Percentiles rank a stretch among this genome's conserved stretches.
Conservation (phyloP, 2,888 invertebrate species). For the Rugalucina vietnamica region DNA sequence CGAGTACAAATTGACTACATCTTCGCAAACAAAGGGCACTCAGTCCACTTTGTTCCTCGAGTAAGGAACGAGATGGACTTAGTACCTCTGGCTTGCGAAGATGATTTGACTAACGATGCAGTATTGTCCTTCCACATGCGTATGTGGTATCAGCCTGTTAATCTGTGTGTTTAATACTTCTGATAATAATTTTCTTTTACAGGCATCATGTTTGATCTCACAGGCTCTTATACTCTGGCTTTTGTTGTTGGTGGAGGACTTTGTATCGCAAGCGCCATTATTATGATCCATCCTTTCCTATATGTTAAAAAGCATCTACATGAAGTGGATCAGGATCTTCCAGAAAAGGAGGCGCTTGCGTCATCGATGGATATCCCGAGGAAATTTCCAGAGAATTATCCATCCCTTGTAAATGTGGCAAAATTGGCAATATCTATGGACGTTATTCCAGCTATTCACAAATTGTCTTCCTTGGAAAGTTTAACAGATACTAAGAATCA, state of each 20-base stretch:
- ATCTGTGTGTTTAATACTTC: too few relatives aligned
- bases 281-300: constrained; percentile 60
- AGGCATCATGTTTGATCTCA: constrained; percentile 66
- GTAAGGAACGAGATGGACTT: too few relatives aligned
- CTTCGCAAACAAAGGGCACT: too few relatives aligned
- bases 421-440: constrained; percentile 51
- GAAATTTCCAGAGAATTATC: neutral
- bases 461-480: constrained; percentile 34
- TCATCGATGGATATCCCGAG: constrained; percentile 36
- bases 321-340: constrained; percentile 16
- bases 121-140: too few relatives aligned
- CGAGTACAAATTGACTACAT: too few relatives aligned
- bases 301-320: constrained; percentile 45
- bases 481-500: constrained; percentile 22
- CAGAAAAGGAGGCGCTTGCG: constrained; percentile 41
- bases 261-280: constrained; percentile 50
- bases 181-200: constrained; percentile 27
- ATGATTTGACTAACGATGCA: too few relatives aligned
- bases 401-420: constrained; percentile 48
- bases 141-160: too few relatives aligned
- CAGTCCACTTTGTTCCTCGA: too few relatives aligned
- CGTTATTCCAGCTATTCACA: constrained; percentile 27
- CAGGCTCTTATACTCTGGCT: constrained; percentile 55
- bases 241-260: constrained; percentile 60
- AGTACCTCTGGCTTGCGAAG: too few relatives aligned